phyloP scores from a whole-genome alignment of 2,113 vertebrate genomes.

The Eptesicus fuscus region DNA sequence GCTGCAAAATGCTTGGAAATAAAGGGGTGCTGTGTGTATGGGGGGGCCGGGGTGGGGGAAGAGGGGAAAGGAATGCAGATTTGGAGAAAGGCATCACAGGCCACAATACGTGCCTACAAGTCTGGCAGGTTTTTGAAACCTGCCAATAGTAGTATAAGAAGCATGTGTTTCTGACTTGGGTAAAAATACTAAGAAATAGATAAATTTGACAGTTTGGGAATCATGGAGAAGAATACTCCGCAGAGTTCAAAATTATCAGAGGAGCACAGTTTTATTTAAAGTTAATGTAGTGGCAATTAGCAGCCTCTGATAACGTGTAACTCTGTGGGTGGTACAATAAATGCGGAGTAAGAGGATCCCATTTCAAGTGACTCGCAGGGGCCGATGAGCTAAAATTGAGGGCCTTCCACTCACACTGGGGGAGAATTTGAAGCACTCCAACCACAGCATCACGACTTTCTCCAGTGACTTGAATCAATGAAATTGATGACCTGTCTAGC shows the following conservation, averaged over 20 bases:
- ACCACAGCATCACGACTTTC: not conserved
- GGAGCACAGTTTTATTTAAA: not conserved
- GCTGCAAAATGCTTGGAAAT: not conserved
- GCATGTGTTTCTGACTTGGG: not conserved
- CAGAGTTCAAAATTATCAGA: not conserved
- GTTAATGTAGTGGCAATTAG: not conserved
- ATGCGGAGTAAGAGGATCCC: not conserved
- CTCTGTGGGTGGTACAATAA: not conserved
- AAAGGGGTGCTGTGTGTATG: not conserved
- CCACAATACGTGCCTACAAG: not conserved
- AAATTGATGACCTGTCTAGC: not conserved
- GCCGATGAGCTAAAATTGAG: not conserved
- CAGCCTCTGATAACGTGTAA: not conserved
- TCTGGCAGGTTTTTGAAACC: not conserved
- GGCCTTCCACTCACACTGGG: not conserved
- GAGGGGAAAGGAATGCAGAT: not conserved
- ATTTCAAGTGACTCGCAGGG: not conserved
- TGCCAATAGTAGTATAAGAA: not conserved
- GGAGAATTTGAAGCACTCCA: not conserved
- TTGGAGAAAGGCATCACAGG: not conserved
- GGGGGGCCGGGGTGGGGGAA: fast-evolving
- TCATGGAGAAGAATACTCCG: not conserved
- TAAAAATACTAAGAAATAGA: not conserved
- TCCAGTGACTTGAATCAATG: not conserved
- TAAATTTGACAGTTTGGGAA: not conserved